Percentiles rank a stretch among this genome's conserved stretches.
Conservation (phyloP, 2,113 vertebrate genomes). For the Poicephalus meyeri region DNA sequence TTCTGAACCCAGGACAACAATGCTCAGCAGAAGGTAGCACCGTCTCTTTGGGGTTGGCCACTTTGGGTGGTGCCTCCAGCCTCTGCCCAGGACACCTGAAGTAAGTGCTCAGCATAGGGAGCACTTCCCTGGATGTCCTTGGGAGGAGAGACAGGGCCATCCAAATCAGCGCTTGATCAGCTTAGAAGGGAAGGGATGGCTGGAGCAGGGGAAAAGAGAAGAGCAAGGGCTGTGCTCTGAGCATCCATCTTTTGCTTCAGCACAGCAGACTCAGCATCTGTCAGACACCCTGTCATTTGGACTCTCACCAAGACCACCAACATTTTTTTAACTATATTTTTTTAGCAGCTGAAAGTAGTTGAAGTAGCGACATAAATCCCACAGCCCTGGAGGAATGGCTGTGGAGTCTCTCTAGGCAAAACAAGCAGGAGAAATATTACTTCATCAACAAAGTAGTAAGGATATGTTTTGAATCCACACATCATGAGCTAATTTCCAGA, state of each 20-base stretch:
- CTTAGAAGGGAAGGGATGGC: not conserved
- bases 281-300: not conserved
- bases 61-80: not conserved
- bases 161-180: accelerated
- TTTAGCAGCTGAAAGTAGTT: not conserved
- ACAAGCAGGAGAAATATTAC: not conserved
- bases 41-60: not conserved
- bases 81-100: not conserved
- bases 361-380: not conserved
- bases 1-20: too few species aligned
- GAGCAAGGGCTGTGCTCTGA: not conserved
- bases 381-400: not conserved
- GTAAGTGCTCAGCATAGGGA: not conserved
- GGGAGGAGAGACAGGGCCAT: not conserved
- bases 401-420: not conserved
- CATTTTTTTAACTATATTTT: not conserved
- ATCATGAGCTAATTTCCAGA: slow-evolving; percentile 12
- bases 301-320: not conserved
- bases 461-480: not conserved
- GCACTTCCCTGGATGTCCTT: not conserved
- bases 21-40: not conserved
- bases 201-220: not conserved
- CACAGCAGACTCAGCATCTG: not conserved
- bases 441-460: not conserved
- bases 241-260: not conserved